Percentiles rank a stretch among this genome's conserved stretches.
Evolutionary conservation across 92 coral and sea anemone species (phyloP).

Genomic region (Epizoanthus illoricatus): DNA sequence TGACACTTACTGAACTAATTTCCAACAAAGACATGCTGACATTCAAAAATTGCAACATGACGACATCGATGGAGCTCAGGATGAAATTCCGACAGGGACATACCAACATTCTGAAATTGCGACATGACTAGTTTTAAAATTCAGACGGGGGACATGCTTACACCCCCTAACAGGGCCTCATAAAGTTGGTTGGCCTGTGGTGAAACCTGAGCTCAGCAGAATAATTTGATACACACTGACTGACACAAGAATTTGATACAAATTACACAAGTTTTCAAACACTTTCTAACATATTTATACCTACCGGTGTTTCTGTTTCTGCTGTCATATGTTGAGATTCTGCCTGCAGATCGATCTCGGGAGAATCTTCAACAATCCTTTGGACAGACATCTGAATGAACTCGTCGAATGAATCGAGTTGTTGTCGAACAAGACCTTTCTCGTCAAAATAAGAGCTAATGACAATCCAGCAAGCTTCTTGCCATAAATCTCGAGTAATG

Average conservation of each 20-base stretch:
- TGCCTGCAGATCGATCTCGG: constrained; percentile 96
- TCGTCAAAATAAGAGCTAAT: constrained; percentile 99
- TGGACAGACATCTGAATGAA: constrained; percentile 99
- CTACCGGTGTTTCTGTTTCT: constrained; percentile 93
- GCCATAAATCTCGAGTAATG: constrained; percentile 97
- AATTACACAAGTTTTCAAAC: not conserved
- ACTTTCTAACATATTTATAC: not conserved
- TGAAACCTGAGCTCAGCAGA: no score
- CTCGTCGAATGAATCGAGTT: constrained; percentile 97
- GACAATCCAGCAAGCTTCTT: constrained; percentile 99
- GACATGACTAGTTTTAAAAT: no score
- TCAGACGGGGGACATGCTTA: no score
- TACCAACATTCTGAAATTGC: no score
- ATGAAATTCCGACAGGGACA: no score
- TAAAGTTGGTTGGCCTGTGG: no score
- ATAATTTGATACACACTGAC: not conserved
- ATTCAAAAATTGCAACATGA: no score
- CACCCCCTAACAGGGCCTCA: no score
- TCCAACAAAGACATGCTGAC: no score
- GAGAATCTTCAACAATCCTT: constrained; percentile 96
- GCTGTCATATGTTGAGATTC: constrained; percentile 99
- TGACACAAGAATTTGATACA: not conserved
- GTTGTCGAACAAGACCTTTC: constrained; percentile 98
- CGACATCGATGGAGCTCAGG: no score
- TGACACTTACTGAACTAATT: no score